A percentile compares a stretch with the other conserved stretches of the same genome.
phyloP scores from a whole-genome alignment of 2,797 vertebrate species.

The Crax fasciolata region DNA sequence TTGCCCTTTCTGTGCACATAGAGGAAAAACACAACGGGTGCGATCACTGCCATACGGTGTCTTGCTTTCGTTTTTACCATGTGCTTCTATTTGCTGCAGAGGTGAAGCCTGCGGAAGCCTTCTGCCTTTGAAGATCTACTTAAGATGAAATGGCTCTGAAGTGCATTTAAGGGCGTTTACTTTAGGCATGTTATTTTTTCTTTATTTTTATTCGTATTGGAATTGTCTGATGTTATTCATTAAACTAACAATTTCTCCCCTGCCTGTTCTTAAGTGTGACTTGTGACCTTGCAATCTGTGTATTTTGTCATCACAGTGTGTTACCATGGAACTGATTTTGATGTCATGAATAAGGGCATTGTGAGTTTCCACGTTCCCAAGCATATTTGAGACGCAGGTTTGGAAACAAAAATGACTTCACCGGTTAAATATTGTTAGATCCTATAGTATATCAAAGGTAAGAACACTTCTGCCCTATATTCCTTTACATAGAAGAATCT shows the following conservation, averaged over 20 bases:
- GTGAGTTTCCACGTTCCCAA: conserved; percentile 79
- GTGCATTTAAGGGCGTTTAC: conserved; percentile 75
- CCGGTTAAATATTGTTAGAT: conserved; percentile 82
- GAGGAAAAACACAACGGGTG: neutral
- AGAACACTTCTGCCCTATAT: conserved; percentile 74
- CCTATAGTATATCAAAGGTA: conserved; percentile 74
- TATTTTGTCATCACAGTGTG: conserved; percentile 81
- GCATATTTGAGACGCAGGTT: conserved; percentile 77
- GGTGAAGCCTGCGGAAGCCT: conserved; percentile 48
- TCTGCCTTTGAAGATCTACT: conserved; percentile 76
- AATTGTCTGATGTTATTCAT: conserved; percentile 78
- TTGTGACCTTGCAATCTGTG: conserved; percentile 80
- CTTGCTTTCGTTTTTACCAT: neutral
- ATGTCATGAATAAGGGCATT: conserved; percentile 83
- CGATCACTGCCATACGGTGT: neutral
- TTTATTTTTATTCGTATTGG: conserved; percentile 73
- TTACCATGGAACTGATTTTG: conserved; percentile 80
- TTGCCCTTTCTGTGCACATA: neutral
- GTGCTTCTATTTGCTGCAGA: neutral
- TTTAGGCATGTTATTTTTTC: conserved; percentile 73
- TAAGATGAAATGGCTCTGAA: conserved; percentile 77
- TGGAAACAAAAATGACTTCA: conserved; percentile 81
- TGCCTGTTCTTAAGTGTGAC: conserved; percentile 77
- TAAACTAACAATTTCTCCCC: conserved; percentile 77
- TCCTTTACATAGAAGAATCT: conserved; percentile 69